Base-by-base conservation (phyloP, 2,113 vertebrate species). In the Cavia porcellus region DNA sequence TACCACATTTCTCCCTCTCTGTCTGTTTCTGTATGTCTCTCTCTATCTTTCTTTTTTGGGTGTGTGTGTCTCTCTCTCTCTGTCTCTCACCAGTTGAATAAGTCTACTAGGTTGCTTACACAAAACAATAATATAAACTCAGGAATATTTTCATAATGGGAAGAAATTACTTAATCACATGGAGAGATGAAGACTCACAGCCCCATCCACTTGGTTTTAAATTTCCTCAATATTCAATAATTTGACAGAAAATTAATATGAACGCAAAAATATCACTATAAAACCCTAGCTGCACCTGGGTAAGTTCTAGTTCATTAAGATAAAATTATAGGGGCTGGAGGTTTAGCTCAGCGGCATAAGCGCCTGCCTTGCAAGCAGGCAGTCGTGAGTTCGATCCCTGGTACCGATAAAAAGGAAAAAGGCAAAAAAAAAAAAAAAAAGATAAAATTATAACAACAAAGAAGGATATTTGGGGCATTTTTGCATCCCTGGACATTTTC, bases 401-500 rank as follows among this genome's bases (percentile, higher is more conserved):
- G 38, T 38, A 38, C 38, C 38, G 38, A 38, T 38, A 38, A 38
- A 38, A 38, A 38, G 38, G 38, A 38, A 38, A 38, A 38, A 38
- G 38, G 2, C 38, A 38, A 38, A 38, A 38, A 38, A 38, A 38
- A 38, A 38, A 38, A 38, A 38, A 38, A 38, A 38, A 95, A 93
- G 98, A 98, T 81, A 92, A 98, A 97, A 97, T 96, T 86, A 97
- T 98, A 96, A 97, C 94, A 96, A 97, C 97, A 98, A 96, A 98
- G 90, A 97, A 95, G 66, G 55, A 30, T 93, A 97, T 98, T 83
- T 97, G 57, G 97, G 96, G 81, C 90, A 96, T 96, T 95, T 94
- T 77, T 77, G 89, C 98, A 98, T 99, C 98, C 97, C 96, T 98
- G 98, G 97, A 96, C 98, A 98, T 98, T 96, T 98, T 97, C 97